These are phyloP conservation scores for Mus pahari DNA, from an alignment of 2,113 vertebrate species.

Conservation along the genomic window DNA sequence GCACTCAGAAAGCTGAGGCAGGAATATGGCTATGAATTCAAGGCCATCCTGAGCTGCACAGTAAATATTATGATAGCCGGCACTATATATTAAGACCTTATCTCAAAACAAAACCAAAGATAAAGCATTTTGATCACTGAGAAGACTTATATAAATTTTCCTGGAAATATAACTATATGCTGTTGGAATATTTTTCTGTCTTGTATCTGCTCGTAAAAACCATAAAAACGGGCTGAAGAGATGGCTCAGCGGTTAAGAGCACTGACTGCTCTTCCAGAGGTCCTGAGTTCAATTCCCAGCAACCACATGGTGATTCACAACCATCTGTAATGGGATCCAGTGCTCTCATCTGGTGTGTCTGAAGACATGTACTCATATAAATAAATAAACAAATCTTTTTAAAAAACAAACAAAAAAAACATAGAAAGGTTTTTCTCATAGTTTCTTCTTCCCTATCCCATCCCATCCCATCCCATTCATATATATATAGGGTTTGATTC, in stretches of 20 bases:
- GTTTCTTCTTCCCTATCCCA: too few species aligned
- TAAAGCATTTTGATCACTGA: background rate
- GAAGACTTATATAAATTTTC: constrained; percentile 42
- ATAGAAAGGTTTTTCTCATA: background rate
- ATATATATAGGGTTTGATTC: too few species aligned
- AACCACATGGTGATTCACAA: too few species aligned
- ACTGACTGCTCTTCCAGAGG: too few species aligned
- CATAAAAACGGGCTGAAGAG: background rate
- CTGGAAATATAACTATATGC: background rate
- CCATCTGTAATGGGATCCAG: too few species aligned
- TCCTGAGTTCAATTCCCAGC: too few species aligned
- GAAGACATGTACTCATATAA: too few species aligned
- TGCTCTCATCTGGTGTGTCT: too few species aligned
- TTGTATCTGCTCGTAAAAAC: background rate
- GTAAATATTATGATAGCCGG: background rate
- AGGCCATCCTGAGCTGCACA: background rate
- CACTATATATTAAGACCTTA: background rate
- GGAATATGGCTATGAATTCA: background rate
- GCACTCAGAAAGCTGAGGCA: background rate
- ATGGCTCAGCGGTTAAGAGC: too few species aligned
- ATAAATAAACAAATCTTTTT: too few species aligned
- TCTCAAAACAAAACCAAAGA: background rate
- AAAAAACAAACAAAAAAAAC: background rate
- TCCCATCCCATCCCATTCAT: too few species aligned
- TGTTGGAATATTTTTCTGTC: constrained; percentile 11